Conservation (phyloP, 1,140 invertebrate genomes). For the Seison nebaliae region DNA sequence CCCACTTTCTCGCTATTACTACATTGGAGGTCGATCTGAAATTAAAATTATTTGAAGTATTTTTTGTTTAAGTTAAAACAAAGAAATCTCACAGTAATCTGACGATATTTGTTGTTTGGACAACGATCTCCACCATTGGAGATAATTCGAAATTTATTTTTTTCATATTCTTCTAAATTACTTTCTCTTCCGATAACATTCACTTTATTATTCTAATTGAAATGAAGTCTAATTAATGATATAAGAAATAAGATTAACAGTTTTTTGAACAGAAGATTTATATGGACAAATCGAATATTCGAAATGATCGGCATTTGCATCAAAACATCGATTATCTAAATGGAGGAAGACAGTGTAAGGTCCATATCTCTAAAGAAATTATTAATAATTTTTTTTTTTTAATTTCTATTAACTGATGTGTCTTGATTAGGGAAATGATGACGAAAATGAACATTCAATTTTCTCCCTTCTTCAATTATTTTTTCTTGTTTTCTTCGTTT, state of each 20-base stretch:
- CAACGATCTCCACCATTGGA: slow-evolving; percentile 1
- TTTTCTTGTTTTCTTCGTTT: slow-evolving; percentile 2
- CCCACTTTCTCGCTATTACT: background rate
- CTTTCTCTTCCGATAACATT: background rate
- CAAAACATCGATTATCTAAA: slow-evolving; percentile 2
- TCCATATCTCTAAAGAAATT: slow-evolving; percentile 5
- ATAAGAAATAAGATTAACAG: background rate
- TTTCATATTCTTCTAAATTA: too few species aligned
- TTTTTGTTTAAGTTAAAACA: background rate
- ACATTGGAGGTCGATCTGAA: slow-evolving; percentile 4
- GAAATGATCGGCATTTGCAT: background rate
- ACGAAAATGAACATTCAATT: too few species aligned
- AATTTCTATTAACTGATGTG: too few species aligned
- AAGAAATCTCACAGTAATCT: slow-evolving; percentile 3
- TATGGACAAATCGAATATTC: slow-evolving; percentile 9
- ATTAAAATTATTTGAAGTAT: background rate
- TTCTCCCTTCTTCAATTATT: slow-evolving; percentile 2
- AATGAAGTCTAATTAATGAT: background rate
- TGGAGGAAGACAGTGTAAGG: slow-evolving; percentile 3
- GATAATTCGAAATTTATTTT: background rate
- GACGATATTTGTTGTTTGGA: background rate
- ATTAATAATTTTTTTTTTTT: slow-evolving; percentile 1
- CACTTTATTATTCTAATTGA: background rate
- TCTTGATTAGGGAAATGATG: too few species aligned
- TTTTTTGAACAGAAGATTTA: background rate